Evolutionary conservation across 92 coral and sea anemone genomes (phyloP).

Genomic region (Zoanthus gigantus): DNA sequence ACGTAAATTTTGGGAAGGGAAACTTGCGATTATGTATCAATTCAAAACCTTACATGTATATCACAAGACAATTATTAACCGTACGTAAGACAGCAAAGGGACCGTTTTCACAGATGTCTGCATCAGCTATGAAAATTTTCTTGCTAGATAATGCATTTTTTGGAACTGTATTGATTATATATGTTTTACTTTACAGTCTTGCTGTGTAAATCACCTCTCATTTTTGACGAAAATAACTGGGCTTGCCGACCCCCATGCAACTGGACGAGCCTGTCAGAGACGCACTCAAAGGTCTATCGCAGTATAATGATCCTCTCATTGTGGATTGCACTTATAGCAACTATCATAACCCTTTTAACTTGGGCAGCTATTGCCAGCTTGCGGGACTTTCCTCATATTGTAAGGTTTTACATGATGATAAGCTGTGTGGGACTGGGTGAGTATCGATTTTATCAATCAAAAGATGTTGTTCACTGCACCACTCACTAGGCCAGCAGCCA

Average conservation of each 20-base stretch:
- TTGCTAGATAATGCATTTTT: too few relatives aligned
- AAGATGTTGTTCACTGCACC: not conserved
- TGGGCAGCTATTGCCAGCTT: slow-evolving; percentile 80
- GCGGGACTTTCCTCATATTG: slow-evolving; percentile 89
- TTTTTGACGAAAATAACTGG: slow-evolving; percentile 66
- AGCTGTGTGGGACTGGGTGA: slow-evolving; percentile 85
- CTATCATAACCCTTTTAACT: slow-evolving; percentile 80
- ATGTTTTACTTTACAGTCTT: not conserved
- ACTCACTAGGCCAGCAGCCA: too few relatives aligned
- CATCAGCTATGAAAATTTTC: too few relatives aligned
- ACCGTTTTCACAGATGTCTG: too few relatives aligned
- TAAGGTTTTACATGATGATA: slow-evolving; percentile 88
- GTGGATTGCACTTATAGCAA: slow-evolving; percentile 84
- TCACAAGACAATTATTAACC: too few relatives aligned
- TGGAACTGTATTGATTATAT: not conserved
- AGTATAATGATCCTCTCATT: slow-evolving; percentile 76
- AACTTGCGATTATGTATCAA: too few relatives aligned
- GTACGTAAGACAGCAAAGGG: too few relatives aligned
- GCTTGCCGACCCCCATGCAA: slow-evolving; percentile 86
- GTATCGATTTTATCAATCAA: slow-evolving; percentile 1
- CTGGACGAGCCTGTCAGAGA: slow-evolving; percentile 82
- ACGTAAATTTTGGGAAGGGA: too few relatives aligned
- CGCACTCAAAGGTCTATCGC: slow-evolving; percentile 67
- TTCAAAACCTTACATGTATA: too few relatives aligned
- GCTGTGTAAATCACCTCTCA: slow-evolving; percentile 79